Conservation (phyloP, 2,113 vertebrate species). For the Pluvianellus socialis region DNA sequence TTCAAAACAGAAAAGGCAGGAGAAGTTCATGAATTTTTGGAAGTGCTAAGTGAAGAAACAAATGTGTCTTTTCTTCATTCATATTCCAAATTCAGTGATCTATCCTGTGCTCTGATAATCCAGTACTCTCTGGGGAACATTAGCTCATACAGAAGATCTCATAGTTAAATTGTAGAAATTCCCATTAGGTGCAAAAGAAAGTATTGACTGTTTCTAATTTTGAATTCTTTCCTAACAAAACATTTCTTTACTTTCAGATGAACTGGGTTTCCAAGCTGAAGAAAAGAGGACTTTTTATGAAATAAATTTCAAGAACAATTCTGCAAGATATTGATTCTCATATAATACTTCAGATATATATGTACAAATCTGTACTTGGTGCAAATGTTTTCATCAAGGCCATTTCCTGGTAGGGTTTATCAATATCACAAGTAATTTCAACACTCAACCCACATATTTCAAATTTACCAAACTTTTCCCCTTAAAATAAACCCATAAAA, state of each 20-base stretch:
- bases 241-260: neutral
- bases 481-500: neutral
- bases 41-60: slow-evolving; percentile 21
- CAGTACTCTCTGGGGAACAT: neutral
- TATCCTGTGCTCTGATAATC: neutral
- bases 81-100: neutral
- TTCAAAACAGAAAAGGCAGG: slow-evolving; percentile 51
- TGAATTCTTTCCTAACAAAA: neutral
- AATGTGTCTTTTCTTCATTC: neutral
- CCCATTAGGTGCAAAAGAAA: neutral
- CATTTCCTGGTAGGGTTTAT: neutral
- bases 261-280: neutral
- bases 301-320: neutral
- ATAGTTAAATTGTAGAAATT: neutral
- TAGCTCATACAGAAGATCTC: neutral
- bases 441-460: neutral
- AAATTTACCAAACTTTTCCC: neutral
- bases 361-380: neutral
- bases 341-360: neutral
- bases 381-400: neutral
- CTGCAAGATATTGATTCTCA: neutral
- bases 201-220: neutral
- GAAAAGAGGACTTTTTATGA: neutral
- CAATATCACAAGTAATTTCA: neutral
- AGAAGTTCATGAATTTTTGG: slow-evolving; percentile 61